These are phyloP conservation scores for Gryllus longicercus DNA, from an alignment of 2,888 invertebrate species.

Conservation along the genomic window DNA sequence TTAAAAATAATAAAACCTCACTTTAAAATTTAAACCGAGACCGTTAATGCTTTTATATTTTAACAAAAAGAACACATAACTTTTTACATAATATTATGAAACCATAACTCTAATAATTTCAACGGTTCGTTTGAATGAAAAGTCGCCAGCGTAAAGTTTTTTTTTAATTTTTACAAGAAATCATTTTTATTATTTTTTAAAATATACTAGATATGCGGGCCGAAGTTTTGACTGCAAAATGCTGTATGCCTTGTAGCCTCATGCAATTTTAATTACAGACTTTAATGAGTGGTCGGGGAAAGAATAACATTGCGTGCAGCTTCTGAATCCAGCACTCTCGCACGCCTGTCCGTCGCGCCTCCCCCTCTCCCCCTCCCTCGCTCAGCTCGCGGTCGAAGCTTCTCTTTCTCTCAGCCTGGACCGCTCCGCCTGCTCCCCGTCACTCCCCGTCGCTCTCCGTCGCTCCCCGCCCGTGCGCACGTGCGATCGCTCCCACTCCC, in stretches of 20 bases:
- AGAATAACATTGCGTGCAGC: slow-evolving; percentile 34
- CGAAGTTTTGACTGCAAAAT: slow-evolving; percentile 11
- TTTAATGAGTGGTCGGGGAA: slow-evolving; percentile 35
- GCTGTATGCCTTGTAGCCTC: slow-evolving; percentile 21
- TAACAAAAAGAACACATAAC: not conserved
- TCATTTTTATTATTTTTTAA: slow-evolving; percentile 11
- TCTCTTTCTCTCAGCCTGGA: not conserved
- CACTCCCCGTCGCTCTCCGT: no score
- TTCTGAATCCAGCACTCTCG: no score
- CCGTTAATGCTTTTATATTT: not conserved
- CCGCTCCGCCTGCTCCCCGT: no score
- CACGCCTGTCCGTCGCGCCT: slow-evolving; percentile 17
- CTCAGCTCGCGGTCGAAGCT: not conserved
- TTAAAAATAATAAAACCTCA: no score
- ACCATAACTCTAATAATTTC: slow-evolving; percentile 22
- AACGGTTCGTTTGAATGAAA: slow-evolving; percentile 1
- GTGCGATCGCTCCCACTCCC: no score
- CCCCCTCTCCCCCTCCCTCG: not conserved
- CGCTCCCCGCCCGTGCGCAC: no score
- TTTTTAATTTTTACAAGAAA: not conserved
- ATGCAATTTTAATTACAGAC: slow-evolving; percentile 36
- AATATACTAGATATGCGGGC: slow-evolving; percentile 18
- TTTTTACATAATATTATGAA: slow-evolving; percentile 20
- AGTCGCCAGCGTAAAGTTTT: not conserved
- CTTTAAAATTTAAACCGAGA: not conserved